Base-by-base conservation (phyloP, 1,140 invertebrate genomes). In the Calycopis cecrops region DNA sequence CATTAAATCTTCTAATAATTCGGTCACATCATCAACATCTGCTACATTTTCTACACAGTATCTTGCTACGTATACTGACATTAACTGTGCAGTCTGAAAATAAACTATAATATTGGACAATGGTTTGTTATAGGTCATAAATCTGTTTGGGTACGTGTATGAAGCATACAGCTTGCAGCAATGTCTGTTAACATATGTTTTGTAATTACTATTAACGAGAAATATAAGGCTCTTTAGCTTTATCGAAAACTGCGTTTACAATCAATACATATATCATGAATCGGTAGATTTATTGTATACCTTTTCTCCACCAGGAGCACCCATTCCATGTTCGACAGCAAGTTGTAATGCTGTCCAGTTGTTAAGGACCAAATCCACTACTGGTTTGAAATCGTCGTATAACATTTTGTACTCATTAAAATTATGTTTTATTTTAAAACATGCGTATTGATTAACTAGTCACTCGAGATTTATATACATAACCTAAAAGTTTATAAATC, bases 321-420 rank as follows among this genome's bases (percentile, higher is more conserved):
- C 91, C 90, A 91, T 91, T 58, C 90, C 90, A 89, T 92, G 90
- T 76, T 92, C 91, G 7, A 92, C 90, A 37, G 91, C 91, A 17
- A 92, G 68, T 60, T 90, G 88, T 11, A 92, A 68, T 21, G 89
- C 91, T 17, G 91, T 91, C 91, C 91, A 92, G 67, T 91, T 91
- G 64, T 91, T 92, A 38, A 92, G 88, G 17, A 92, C 88, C 54
- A 89, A 83, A 60, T 92, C 90, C 16, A 92, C 89, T 62, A 91
- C 79, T 52, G 87, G 77, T 58, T 88, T 87, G 76, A 91, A 91
- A 56, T 86, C 78, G 55, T 86, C 79, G 67, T 78, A 85, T 53
- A 82, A 70, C 81, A 85, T 85, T 53, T 61, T 79, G 9, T 42
- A 0, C 34, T 28, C 21, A 28, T 28, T 28, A 6, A 17, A 48